Base-by-base conservation (phyloP, 2,888 invertebrate genomes). In the Crossocerus cetratus region DNA sequence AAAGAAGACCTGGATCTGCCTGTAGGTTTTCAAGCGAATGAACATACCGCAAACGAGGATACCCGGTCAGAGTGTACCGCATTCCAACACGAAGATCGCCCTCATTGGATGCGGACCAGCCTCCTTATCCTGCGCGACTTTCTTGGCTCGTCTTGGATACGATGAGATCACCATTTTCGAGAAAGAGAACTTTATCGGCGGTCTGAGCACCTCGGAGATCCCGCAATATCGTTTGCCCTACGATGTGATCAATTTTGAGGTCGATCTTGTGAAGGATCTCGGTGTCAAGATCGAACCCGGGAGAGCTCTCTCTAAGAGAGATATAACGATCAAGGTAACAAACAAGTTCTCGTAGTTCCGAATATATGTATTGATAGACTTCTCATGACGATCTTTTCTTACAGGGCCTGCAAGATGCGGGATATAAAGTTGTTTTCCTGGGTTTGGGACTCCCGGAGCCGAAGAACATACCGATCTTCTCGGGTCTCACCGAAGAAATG, bases 101-200 rank as follows among this genome's bases (percentile, higher is more conserved):
- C 89, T 99, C 32, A 87, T 99, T 5, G 99, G 99, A 0, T 98
- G 98, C 76, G 99, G 99, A 0, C 99, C 99, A 0, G 98, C 99
- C 2, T 97, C 98, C 8, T 92, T 99, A 66, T 98, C 98, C 11
- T 99, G 99, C 87, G 99, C 98, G 1, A 98, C 99, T 16, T 99
- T 97, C 91, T 91, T 99, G 18, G 99, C 96, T 0, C 92, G 99
- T 21, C 91, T 99, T 16, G 99, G 99, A 0, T 99, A 99, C 88
- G 93, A 94, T 5, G 92, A 99, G 86, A 91, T 99, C 21, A 98
- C 96, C 0, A 95, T 99, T 75, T 99, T 96, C 90, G 99, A 99
- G 90, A 98, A 96, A 88, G 92, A 96, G 83, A 90, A 93, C 1
- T 97, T 94, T 87, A 90, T 97, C 59, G 99, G 99, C 11, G 99